Conservation (phyloP, 2,888 invertebrate species). For the Bedellia somnulentella region DNA sequence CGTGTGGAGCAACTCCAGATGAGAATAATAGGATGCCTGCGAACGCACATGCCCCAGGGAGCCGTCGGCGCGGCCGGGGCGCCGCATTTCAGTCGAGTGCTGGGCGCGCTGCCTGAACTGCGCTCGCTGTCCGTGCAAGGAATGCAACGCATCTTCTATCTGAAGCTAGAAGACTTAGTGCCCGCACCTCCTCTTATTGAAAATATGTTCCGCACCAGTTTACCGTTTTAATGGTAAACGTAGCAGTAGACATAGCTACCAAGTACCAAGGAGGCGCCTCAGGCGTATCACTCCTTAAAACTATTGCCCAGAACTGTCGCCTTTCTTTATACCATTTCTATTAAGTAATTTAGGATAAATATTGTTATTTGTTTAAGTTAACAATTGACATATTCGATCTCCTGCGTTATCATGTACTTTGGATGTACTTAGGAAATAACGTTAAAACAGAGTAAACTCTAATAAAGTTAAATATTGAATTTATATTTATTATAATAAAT, state of each 20-base stretch:
- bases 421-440: no score
- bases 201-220: constrained; percentile 92
- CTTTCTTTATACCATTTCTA: constrained; percentile 54
- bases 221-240: constrained; percentile 96
- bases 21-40: constrained; percentile 92
- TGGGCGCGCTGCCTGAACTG: constrained; percentile 91
- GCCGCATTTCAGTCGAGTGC: constrained; percentile 90
- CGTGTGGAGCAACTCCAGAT: constrained; percentile 94
- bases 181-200: constrained; percentile 92
- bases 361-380: constrained; percentile 50
- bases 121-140: constrained; percentile 92
- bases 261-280: no score
- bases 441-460: no score
- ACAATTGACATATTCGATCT: constrained; percentile 47
- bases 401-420: constrained; percentile 52
- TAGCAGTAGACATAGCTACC: no score
- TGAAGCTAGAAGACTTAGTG: constrained; percentile 89
- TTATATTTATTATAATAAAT: constrained; percentile 49
- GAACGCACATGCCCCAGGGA: constrained; percentile 94
- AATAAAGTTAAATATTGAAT: constrained; percentile 39
- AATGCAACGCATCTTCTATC: constrained; percentile 90
- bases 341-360: constrained; percentile 17
- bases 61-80: constrained; percentile 84
- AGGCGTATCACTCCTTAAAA: constrained; percentile 20
- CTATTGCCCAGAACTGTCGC: constrained; percentile 42